A percentile compares a stretch with the other conserved stretches of the same genome.
Conservation (phyloP, 2,797 vertebrate species). For the Carduelis carduelis region DNA sequence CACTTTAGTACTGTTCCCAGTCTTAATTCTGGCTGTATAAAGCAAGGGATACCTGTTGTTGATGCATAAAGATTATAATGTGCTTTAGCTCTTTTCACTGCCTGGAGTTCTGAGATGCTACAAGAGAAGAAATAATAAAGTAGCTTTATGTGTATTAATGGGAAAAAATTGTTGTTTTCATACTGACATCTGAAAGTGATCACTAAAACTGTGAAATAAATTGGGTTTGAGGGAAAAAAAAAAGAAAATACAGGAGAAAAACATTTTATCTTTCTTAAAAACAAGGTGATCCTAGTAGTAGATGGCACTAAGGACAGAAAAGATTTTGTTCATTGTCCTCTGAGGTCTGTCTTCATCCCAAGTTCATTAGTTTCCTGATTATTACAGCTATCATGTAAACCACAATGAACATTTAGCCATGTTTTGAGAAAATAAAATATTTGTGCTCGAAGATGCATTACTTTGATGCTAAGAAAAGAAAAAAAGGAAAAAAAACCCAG, state of each 20-base stretch:
- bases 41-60: neutral
- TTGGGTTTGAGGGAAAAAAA: fast-evolving
- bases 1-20: neutral
- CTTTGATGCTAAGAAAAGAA: neutral
- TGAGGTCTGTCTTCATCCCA: neutral
- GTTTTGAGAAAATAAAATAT: neutral
- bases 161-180: neutral
- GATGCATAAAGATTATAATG: neutral
- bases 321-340: neutral
- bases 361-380: neutral
- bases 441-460: neutral
- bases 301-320: neutral
- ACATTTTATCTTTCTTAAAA: neutral
- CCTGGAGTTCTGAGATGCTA: neutral
- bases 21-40: neutral
- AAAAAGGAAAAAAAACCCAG: fast-evolving
- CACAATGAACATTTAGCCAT: neutral
- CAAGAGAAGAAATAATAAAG: neutral
- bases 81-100: neutral
- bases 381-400: neutral
- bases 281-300: neutral
- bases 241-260: neutral
- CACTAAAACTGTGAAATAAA: neutral
- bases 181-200: neutral
- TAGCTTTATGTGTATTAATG: neutral